Evolutionary conservation across 2,797 vertebrate species (phyloP), one percentile per base, ranked within the genome.

Genomic region (Geotrypetes seraphini): DNA sequence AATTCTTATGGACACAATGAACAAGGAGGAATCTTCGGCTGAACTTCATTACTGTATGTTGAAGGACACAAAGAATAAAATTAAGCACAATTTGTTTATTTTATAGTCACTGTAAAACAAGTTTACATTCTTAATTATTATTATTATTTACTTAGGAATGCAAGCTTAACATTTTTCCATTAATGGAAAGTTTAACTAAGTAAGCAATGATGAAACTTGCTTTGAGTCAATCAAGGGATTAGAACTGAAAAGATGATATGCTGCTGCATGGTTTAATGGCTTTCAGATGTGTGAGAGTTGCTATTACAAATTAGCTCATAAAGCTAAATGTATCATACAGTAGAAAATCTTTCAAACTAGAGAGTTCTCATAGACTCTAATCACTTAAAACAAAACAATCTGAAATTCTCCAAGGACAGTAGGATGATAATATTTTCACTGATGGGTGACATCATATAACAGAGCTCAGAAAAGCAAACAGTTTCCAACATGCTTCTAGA

Each of bases 281-380:
- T 43, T 45, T 28, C 28, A 50, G 28, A 37, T 48, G 47, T 25
- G 28, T 28, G 4, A 27, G 17, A 49, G 36, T 45, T 19, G 13
- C 17, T 14, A 11, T 19, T 39, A 34, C 20, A 26, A 18, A 24
- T 15, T 15, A 12, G 27, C 34, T 1, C 15, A 3, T 12, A 45
- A 51, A 18, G 8, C 12, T 8, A 19, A 21, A 5, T 16, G 13
- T 22, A 10, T 2, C 22, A 20, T 16, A 14, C 26, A 7, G 6
- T 5, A 2, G 8, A 15, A 5, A 6, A 14, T 34, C 11, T n/a
- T 12, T 32, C 21, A 10, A 10, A 8, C 15, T 15, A 22, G n/a
- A n/a, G 7, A 7, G 16, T 14, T 8, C 10, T 11, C 39, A 17
- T 32, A 16, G 13, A 22, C 7, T 31, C 8, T 23, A 8, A 16